Evolutionary conservation across 2,888 invertebrate genomes (phyloP), one percentile per base, ranked within the genome.

Genomic region (Tridacna gigas): DNA sequence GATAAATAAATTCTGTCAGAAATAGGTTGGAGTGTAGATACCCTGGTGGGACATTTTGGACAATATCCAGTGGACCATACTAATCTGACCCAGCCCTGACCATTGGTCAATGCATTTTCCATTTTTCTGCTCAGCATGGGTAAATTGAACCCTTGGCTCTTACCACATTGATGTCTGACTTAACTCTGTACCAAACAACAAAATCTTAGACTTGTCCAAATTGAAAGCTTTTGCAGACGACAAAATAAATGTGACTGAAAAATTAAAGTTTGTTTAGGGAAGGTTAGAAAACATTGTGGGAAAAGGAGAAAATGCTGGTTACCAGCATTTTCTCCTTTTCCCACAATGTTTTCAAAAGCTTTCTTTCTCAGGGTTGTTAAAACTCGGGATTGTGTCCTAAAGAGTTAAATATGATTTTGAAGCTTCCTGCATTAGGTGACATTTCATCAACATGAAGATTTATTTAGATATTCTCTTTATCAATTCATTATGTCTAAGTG

Each of bases 71-170:
- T 77, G 65, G 66, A 73, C 80, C 80, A 74, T 80, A 74, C 61
- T 74, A 67, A 61, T 74, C 77, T 85, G 85, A 82, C 85, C 85
- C 71, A 63, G 61, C 48, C 28, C 77, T 84, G 84, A 84, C 84
- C 84, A 84, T 61, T 67, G 61, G 45, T 37, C 73, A 77, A 82
- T 82, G 76, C 67, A 61, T 80, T 80, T 80, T 69, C 80, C 80
- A 71, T 71, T 71, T 71, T 51, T 51, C 48, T 22, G 22, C 71
- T 18, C 71, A 51, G 61, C 71, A 78, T 48, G 71, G n/a, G 51
- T 71, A 71, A 71, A 37, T 37, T 71, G 12, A 71, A 67, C 67
- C 45, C 67, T 67, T 67, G 65, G 25, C 28, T 9, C 63, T 22
- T n/a, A 56, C 37, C 37, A 37, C 37, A 37, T 37, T 37, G 37